Base-by-base conservation (phyloP, 2,888 invertebrate species). In the Metacarcinus magister region DNA sequence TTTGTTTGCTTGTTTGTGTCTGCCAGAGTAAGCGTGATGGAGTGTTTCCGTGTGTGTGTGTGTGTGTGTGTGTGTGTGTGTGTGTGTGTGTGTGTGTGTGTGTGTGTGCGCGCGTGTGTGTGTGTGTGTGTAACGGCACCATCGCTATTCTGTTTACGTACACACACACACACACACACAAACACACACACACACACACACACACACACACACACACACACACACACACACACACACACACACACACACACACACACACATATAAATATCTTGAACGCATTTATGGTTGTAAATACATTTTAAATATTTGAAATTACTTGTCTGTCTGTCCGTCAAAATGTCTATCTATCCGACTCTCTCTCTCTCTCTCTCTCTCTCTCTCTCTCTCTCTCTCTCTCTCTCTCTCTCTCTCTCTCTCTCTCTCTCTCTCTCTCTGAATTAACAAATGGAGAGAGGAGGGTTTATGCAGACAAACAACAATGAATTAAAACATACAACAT, bases 11-110 rank as follows among this genome's bases (percentile, higher is more conserved):
- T 67, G 67, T 67, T 92, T 46, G 46, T 28, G 28, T 92, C 28
- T 92, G n/a, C 92, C 28, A 46, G 48, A 44, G 48, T 28, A 16
- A 48, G 44, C n/a, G 92, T 43, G 92, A 92, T 28, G 44, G 92
- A 28, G 46, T 46, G 46, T 92, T 46, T 92, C 92, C 44, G 46
- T 92, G 46, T 92, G 46, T 92, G 46, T 92, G 46, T 92, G 93
- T 93, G 93, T 93, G 93, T 93, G 93, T 60, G 93, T 93, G 93
- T 93, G 60, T 93, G 93, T 93, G 92, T 92, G 92, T 92, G 48
- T 92, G 92, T 92, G 92, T 92, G 48, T 54, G 92, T 92, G 46
- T 54, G n/a, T 46, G 92, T 92, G 48, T n/a, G 44, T 48, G 46
- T 92, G 92, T n/a, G 92, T 46, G 48, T 48, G 19, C 44, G 46